These are phyloP conservation scores for Dioctria linearis DNA, from an alignment of 2,888 invertebrate genomes.

Conservation along the genomic window DNA sequence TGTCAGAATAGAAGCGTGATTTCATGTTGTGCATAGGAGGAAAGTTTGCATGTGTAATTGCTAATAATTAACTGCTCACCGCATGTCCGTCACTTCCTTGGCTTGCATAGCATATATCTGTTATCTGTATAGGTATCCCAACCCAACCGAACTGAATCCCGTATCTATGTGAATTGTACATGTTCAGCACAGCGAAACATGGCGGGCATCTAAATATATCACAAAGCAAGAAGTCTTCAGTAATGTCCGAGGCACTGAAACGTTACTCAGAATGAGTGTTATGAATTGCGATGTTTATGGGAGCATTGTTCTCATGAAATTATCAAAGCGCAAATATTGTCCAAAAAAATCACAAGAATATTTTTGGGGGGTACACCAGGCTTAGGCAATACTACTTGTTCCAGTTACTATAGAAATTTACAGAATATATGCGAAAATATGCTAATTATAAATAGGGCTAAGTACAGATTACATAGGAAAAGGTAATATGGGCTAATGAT, in stretches of 20 bases:
- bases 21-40: slow-evolving; percentile 2
- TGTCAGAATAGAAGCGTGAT: slow-evolving; percentile 17
- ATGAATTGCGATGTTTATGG: not conserved
- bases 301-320: not conserved
- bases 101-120: not conserved
- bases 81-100: slow-evolving; percentile 9
- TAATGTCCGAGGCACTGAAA: slow-evolving; percentile 5
- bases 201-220: too few relatives aligned
- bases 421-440: not conserved
- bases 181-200: slow-evolving; percentile 2
- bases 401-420: too few relatives aligned
- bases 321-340: not conserved
- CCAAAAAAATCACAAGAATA: not conserved
- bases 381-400: too few relatives aligned
- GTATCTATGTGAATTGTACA: not conserved
- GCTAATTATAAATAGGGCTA: not conserved
- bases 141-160: too few relatives aligned
- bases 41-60: slow-evolving; percentile 9
- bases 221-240: not conserved
- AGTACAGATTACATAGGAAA: too few relatives aligned
- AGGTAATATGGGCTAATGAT: too few relatives aligned
- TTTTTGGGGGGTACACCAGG: not conserved
- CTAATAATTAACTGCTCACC: slow-evolving; percentile 9
- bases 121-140: too few relatives aligned
- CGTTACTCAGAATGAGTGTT: slow-evolving; percentile 3